These are phyloP conservation scores for Tachysurus fulvidraco DNA, from an alignment of 2,113 vertebrate species.

Conservation along the genomic window DNA sequence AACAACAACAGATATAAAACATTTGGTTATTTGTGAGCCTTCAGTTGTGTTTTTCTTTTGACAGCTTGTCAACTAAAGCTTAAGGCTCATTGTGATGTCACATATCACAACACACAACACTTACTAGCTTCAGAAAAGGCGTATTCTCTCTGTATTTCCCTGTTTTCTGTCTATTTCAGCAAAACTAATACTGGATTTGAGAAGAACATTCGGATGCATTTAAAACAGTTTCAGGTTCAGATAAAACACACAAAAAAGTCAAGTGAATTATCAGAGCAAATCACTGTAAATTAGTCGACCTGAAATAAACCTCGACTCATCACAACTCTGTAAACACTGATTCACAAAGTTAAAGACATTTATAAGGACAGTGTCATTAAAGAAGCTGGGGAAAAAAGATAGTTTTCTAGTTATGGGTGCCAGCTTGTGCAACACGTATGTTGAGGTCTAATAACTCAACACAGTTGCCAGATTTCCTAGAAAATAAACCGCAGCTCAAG, in stretches of 20 bases:
- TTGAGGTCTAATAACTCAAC: background rate
- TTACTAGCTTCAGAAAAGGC: background rate
- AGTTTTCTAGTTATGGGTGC: background rate
- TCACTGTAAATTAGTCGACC: background rate
- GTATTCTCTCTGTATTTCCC: background rate
- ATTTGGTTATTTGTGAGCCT: background rate
- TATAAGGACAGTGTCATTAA: background rate
- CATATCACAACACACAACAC: background rate
- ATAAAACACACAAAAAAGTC: background rate
- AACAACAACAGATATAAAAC: background rate
- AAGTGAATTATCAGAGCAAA: background rate
- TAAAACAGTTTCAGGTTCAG: background rate
- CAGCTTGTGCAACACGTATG: background rate
- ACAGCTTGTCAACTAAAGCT: background rate
- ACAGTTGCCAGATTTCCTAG: conserved; percentile 8
- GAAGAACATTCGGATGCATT: background rate
- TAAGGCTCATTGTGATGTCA: background rate
- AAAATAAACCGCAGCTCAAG: background rate
- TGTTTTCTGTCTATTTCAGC: background rate
- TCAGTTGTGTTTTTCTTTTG: background rate
- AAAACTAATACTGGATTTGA: background rate
- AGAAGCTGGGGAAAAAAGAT: background rate
- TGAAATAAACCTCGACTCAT: background rate
- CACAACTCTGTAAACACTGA: conserved; percentile 16
- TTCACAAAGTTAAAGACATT: background rate